phyloP scores from a whole-genome alignment of 2,797 vertebrate species.

The Aselliscus stoliczkanus region DNA sequence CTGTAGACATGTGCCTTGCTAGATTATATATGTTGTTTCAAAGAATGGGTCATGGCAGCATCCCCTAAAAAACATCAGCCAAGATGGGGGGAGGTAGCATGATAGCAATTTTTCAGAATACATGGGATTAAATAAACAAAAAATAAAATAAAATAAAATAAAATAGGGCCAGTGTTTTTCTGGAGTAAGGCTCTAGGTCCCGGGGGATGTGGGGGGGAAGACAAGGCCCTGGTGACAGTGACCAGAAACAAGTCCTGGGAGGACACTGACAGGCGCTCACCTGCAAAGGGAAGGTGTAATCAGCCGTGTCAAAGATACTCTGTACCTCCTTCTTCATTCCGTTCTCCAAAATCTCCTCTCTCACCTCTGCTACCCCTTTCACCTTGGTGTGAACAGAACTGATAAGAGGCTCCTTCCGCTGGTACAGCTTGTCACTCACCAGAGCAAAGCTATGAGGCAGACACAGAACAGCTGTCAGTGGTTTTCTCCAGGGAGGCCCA shows the following conservation, averaged over 20 bases:
- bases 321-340: conserved; percentile 29
- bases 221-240: not conserved
- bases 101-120: not conserved
- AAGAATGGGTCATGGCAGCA: not conserved
- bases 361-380: conserved; percentile 84
- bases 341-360: not conserved
- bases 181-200: not conserved
- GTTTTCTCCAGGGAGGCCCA: not conserved
- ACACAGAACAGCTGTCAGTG: conserved; percentile 9
- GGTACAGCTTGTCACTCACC: conserved; percentile 83
- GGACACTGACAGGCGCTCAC: conserved; percentile 69
- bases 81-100: not conserved
- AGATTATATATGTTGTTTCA: not conserved
- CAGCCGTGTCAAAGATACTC: conserved; percentile 85
- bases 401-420: conserved; percentile 85
- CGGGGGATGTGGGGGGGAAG: not conserved
- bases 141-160: no score
- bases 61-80: not conserved
- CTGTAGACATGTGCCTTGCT: conserved; percentile 28
- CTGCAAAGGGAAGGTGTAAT: conserved; percentile 85
- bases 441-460: conserved; percentile 59
- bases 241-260: not conserved
- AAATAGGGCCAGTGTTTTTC: not conserved
- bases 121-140: conserved; percentile 46
- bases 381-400: conserved; percentile 88